Percentiles rank a stretch among this genome's conserved stretches.
Conservation (phyloP, 1,140 invertebrate species). For the Leptopilina clavipes region DNA sequence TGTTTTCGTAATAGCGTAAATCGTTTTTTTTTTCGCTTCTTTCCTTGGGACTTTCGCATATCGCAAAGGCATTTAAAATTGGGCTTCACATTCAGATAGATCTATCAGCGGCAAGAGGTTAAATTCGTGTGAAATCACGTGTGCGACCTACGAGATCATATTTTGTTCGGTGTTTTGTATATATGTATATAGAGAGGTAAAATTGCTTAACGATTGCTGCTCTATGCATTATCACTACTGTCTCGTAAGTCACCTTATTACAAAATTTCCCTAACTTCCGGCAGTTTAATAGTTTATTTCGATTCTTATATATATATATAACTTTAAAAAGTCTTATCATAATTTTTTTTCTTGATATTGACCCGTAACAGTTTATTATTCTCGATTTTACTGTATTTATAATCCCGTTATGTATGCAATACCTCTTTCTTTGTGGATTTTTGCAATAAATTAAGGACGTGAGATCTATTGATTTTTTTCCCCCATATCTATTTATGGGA, state of each 20-base stretch:
- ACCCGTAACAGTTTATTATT: no score
- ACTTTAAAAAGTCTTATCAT: not conserved
- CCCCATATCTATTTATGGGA: no score
- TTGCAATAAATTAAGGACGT: no score
- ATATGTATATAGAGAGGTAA: slow-evolving; percentile 30
- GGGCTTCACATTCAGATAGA: slow-evolving; percentile 52
- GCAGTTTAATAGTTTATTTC: slow-evolving; percentile 41
- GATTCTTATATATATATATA: not conserved
- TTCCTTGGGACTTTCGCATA: slow-evolving; percentile 39
- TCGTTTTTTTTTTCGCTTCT: not conserved
- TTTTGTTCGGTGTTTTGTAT: slow-evolving; percentile 42
- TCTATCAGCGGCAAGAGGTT: slow-evolving; percentile 54
- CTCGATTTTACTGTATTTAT: no score
- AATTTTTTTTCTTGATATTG: not conserved
- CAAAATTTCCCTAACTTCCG: slow-evolving; percentile 55
- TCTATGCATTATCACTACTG: slow-evolving; percentile 55
- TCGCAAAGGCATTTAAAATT: slow-evolving; percentile 54
- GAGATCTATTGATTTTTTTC: no score
- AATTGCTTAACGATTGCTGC: slow-evolving; percentile 55
- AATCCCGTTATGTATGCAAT: no score
- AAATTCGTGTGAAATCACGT: slow-evolving; percentile 53
- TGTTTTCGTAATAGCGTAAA: not conserved
- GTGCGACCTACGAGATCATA: slow-evolving; percentile 56
- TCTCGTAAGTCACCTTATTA: slow-evolving; percentile 52
- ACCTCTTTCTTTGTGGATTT: no score